Percentiles rank a stretch among this genome's conserved stretches.
phyloP scores from a whole-genome alignment of 2,888 invertebrate species.

The Mythimna vitellina region DNA sequence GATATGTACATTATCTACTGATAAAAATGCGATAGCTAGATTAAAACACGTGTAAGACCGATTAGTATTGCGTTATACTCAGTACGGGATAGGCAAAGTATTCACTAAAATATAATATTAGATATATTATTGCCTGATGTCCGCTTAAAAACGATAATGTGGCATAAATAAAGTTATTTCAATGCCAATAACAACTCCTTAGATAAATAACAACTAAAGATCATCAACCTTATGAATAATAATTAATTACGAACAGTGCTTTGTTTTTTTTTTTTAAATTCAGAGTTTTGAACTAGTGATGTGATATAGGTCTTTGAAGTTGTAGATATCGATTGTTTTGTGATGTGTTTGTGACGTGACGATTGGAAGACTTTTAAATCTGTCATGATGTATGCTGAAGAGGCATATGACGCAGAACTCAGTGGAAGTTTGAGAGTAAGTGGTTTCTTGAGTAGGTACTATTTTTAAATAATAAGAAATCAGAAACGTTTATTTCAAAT shows the following conservation, averaged over 20 bases:
- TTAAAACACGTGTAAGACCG: conserved; percentile 41
- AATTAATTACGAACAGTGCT: conserved; percentile 2
- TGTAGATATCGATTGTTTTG: conserved; percentile 1
- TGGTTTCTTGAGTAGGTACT: conserved; percentile 36
- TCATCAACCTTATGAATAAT: conserved; percentile 36
- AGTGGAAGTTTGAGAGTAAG: conserved; percentile 78
- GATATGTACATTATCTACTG: conserved; percentile 40
- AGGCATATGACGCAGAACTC: conserved; percentile 79
- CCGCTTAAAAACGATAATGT: conserved; percentile 50
- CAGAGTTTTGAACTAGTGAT: conserved; percentile 42
- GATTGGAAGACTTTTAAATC: neutral
- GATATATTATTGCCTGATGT: conserved; percentile 18
- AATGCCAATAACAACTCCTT: conserved; percentile 54
- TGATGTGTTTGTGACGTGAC: conserved; percentile 20
- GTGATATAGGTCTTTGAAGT: conserved; percentile 30
- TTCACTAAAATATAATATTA: conserved; percentile 6
- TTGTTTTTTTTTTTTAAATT: neutral
- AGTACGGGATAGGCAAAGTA: conserved; percentile 10
- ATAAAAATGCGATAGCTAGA: conserved; percentile 59
- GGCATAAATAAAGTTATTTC: conserved; percentile 56
- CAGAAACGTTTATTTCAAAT: no score
- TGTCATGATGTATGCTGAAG: conserved; percentile 78
- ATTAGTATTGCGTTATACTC: conserved; percentile 59
- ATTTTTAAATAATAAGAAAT: neutral
- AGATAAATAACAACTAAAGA: conserved; percentile 46